phyloP scores from a whole-genome alignment of 2,113 vertebrate species.

The Atractosteus spatula region DNA sequence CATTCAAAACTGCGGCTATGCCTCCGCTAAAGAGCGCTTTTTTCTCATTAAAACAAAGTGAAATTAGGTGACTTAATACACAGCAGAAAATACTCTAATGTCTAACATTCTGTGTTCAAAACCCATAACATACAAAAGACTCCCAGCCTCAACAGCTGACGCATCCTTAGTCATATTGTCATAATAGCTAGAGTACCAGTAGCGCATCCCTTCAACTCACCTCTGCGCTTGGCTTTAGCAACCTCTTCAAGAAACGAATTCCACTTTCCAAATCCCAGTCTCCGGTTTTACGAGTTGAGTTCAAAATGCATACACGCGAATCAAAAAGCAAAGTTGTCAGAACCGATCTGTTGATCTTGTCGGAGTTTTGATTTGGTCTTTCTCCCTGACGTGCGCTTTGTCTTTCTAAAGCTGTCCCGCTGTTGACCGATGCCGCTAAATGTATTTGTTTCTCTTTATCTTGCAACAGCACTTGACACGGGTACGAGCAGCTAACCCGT shows the following conservation, averaged over 20 bases:
- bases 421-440: background rate
- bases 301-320: background rate
- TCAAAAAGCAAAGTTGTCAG: constrained; percentile 13
- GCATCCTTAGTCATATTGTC: background rate
- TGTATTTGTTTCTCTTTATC: background rate
- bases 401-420: background rate
- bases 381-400: background rate
- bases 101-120: no score
- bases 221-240: constrained; percentile 9
- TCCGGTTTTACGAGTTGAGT: background rate
- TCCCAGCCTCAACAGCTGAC: background rate
- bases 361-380: background rate
- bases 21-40: no score
- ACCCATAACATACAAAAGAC: background rate
- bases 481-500: no score
- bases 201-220: constrained; percentile 10
- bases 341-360: background rate
- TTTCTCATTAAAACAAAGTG: no score
- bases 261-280: constrained; percentile 1
- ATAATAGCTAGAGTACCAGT: background rate
- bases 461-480: background rate
- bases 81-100: no score
- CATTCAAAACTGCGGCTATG: no score
- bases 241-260: background rate
- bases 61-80: no score